Percentiles rank a stretch among this genome's conserved stretches.
Evolutionary conservation across 2,113 vertebrate species (phyloP).

Genomic region (Poeciliopsis prolifica): DNA sequence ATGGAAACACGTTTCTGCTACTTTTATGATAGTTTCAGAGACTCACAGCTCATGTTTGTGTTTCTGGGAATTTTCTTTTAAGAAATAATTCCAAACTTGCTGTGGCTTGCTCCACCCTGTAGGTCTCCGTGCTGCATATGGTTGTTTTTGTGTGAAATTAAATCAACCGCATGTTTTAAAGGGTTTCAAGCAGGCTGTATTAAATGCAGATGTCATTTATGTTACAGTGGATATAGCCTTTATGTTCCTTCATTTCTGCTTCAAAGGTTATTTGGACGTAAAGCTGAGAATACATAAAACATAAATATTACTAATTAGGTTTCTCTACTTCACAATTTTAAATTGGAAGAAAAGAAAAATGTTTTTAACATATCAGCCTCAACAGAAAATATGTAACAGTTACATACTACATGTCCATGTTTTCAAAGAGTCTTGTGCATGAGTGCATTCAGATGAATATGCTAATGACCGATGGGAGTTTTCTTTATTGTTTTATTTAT

Average conservation of each 20-base stretch:
- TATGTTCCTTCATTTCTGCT: not conserved
- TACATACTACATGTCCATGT: no score
- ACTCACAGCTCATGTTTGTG: not conserved
- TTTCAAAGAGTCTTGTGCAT: no score
- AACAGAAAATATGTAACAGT: not conserved
- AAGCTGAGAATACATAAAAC: not conserved
- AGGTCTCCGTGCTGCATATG: not conserved
- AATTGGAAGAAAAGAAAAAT: not conserved
- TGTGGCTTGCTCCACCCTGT: not conserved
- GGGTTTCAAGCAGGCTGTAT: not conserved
- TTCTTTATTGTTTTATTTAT: no score
- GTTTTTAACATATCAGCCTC: not conserved
- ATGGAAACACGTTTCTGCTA: not conserved
- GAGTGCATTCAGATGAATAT: no score
- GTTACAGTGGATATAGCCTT: not conserved
- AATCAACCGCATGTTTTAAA: not conserved
- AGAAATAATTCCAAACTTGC: not conserved
- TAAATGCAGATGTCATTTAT: not conserved
- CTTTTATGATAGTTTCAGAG: not conserved
- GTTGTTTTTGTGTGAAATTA: not conserved
- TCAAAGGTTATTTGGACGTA: not conserved
- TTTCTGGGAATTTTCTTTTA: constrained; percentile 7
- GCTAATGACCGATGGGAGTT: no score
- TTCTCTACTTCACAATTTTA: not conserved
- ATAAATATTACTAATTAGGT: not conserved